A percentile compares a stretch with the other conserved stretches of the same genome.
Conservation (phyloP, 1,140 invertebrate genomes). For the Scaptodrosophila lebanonensis region DNA sequence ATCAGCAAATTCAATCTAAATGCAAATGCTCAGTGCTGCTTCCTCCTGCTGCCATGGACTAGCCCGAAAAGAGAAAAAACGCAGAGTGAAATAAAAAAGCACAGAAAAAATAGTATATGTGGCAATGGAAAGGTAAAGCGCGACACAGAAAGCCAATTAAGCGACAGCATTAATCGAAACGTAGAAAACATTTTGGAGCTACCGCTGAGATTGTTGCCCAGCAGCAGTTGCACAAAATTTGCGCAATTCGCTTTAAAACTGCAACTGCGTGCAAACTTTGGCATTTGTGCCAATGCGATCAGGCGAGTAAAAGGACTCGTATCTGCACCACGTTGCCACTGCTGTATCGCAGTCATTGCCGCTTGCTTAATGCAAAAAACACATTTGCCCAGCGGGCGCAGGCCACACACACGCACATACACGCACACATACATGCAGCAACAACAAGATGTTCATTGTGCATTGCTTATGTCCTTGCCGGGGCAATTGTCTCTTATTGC, state of each 20-base stretch:
- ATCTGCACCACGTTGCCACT: too few species aligned
- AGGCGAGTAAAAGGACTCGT: too few species aligned
- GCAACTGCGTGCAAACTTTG: conserved; percentile 38
- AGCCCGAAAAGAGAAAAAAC: conserved; percentile 10
- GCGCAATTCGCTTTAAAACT: too few species aligned
- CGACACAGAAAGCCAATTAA: conserved; percentile 72
- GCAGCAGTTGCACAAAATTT: too few species aligned
- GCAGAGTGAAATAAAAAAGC: background rate
- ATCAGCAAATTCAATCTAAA: conserved; percentile 66
- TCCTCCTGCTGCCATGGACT: conserved; percentile 30
- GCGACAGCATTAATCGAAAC: conserved; percentile 58
- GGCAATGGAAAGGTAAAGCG: conserved; percentile 54
- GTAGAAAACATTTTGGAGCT: too few species aligned
- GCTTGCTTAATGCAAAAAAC: conserved; percentile 37
- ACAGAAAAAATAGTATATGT: background rate
- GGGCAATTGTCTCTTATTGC: conserved; percentile 28
- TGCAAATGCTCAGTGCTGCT: conserved; percentile 63
- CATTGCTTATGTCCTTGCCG: conserved; percentile 8
- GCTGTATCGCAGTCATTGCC: too few species aligned
- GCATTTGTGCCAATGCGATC: too few species aligned
- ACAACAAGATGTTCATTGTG: too few species aligned
- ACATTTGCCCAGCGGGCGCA: conserved; percentile 19
- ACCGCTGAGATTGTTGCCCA: too few species aligned
- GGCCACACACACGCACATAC: too few species aligned
- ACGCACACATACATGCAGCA: too few species aligned